A percentile compares a stretch with the other conserved stretches of the same genome.
phyloP scores from a whole-genome alignment of 2,113 vertebrate genomes.

The Megalops atlanticus region DNA sequence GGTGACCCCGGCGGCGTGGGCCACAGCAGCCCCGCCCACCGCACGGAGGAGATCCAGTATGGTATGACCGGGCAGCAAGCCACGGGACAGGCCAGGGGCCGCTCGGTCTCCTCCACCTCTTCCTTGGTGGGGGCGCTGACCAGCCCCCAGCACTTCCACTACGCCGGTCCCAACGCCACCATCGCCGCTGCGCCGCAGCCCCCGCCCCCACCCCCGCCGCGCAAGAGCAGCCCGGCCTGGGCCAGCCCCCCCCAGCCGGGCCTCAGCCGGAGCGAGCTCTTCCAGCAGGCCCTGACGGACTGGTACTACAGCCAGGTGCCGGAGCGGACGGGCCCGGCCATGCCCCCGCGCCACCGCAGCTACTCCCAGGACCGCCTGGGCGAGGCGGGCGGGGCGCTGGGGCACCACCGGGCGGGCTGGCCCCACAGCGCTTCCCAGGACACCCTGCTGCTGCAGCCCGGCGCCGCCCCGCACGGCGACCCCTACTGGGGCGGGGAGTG shows the following conservation, averaged over 20 bases:
- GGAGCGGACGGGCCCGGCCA: constrained; percentile 64
- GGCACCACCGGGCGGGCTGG: constrained; percentile 55
- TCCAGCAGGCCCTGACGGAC: constrained; percentile 84
- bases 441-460: constrained; percentile 72
- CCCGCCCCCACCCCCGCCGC: too few species aligned
- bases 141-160: constrained; percentile 66
- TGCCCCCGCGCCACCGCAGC: constrained; percentile 77
- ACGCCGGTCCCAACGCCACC: constrained; percentile 73
- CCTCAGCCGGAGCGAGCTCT: constrained; percentile 50
- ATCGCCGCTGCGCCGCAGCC: constrained; percentile 69
- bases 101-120: constrained; percentile 55
- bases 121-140: constrained; percentile 53
- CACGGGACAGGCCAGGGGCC: constrained; percentile 54
- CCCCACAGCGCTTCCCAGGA: constrained; percentile 81
- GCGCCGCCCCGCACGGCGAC: constrained; percentile 42
- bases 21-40: constrained; percentile 64
- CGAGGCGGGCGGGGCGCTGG: constrained; percentile 50
- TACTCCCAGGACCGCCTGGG: constrained; percentile 82
- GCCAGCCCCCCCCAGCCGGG: constrained; percentile 33
- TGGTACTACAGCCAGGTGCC: constrained; percentile 86
- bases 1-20: constrained; percentile 59
- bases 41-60: constrained; percentile 73
- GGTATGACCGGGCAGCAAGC: constrained; percentile 72
- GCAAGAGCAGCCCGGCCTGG: constrained; percentile 51
- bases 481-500: constrained; percentile 49